Evolutionary conservation across 2,113 vertebrate species (phyloP), one percentile per base, ranked within the genome.

Genomic region (Lota lota): DNA sequence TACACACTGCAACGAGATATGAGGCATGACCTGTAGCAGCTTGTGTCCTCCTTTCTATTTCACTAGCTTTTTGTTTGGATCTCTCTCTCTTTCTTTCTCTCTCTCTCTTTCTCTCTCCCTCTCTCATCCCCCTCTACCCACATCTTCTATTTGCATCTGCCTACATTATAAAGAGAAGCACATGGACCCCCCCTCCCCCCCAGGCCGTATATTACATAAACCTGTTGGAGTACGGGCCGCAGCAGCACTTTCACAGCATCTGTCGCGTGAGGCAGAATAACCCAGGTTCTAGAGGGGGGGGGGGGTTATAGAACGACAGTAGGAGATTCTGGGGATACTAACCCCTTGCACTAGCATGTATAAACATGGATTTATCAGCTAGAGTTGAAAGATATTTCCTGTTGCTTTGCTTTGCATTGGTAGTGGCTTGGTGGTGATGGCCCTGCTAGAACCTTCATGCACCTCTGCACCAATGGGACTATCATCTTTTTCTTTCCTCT

Each of bases 121-220:
- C 28, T 33, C 2, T 33, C 28, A 33, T 33, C 28, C 28, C 28
- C 28, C 28, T 33, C 16, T 74, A 68, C 72, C 24, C 72, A 71
- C 51, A 47, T 40, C 17, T 83, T 88, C 79, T 74, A 85, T 86
- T 86, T 79, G 79, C 87, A 85, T 85, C 79, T 81, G 65, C 86
- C 83, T 89, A 79, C 72, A 87, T 90, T 86, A 88, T 83, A 75
- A 81, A 88, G 82, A 79, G 79, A 59, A 74, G 83, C 83, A 81
- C 86, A 78, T 36, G 68, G 56, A 15, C 40, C 40, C 40, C 40
- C 40, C 40, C 83, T 64, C 33, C 7, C 8, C 83, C 66, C 33
- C 5, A 69, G 85, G 85, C 75, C 81, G 68, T 82, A 79, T 72
- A 87, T 90, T 88, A 89, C 75, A 68, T 88, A 90, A 90, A 87